Evolutionary conservation across 2,113 vertebrate species (phyloP).

Genomic region (Litocranius walleri): DNA sequence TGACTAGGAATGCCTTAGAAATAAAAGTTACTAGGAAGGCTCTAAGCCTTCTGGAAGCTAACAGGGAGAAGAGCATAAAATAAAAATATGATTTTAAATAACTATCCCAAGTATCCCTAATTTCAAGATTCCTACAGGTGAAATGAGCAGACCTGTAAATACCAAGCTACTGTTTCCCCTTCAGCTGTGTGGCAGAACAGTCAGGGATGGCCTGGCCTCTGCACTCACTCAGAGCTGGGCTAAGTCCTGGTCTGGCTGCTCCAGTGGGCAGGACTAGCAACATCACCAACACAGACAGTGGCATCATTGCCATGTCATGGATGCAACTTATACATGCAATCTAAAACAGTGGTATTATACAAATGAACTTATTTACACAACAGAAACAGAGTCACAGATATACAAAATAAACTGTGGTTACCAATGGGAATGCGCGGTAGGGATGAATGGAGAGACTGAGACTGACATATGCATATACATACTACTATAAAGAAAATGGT

Average conservation of each 20-base stretch:
- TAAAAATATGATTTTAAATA: constrained; percentile 34
- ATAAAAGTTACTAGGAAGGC: neutral
- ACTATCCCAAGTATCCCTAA: constrained; percentile 14
- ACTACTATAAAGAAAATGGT: neutral
- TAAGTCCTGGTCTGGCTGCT: neutral
- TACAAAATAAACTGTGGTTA: neutral
- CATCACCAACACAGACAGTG: neutral
- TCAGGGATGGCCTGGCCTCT: neutral
- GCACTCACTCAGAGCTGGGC: neutral
- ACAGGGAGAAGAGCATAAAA: constrained; percentile 12
- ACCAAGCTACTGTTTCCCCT: neutral
- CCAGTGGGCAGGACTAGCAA: neutral
- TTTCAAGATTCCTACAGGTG: constrained; percentile 33
- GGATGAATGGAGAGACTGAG: neutral
- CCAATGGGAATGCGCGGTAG: neutral
- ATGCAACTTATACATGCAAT: neutral
- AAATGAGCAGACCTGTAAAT: constrained; percentile 29
- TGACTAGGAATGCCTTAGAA: constrained; percentile 2
- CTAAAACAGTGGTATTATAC: neutral
- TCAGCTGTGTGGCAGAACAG: neutral
- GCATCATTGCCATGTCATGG: neutral
- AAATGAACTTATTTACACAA: neutral
- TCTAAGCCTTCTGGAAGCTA: neutral
- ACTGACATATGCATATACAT: neutral
- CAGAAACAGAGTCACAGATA: neutral